Evolutionary conservation across 2,113 vertebrate genomes (phyloP), one percentile per base, ranked within the genome.

Genomic region (Clarias batrachus): DNA sequence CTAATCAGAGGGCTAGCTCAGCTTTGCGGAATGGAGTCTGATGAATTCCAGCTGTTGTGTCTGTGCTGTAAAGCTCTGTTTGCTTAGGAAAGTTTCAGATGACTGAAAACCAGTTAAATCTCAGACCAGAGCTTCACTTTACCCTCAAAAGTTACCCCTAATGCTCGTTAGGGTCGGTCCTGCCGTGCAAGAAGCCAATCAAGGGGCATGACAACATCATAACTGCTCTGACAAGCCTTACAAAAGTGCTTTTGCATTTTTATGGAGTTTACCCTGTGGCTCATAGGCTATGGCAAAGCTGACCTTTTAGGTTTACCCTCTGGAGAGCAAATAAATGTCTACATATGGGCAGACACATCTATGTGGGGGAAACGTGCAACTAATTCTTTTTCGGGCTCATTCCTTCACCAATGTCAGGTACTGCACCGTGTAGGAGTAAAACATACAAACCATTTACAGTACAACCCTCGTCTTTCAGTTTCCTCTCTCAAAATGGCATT

Each of bases 191-290:
- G 73, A 65, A 78, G 77, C 17, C 81, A 86, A 16, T 23, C 57
- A 85, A 27, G 80, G 59, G 86, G 86, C 87, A 91, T 88, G 86
- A 90, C 70, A 91, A 93, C 88, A 86, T 84, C 86, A 68, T 37
- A 88, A 81, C 89, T 60, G 85, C 83, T 87, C 57, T 85, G 87
- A 89, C 87, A 82, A 81, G 85, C 87, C 92, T 89, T 93, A 92
- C 93, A 93, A 94, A 89, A 68, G 84, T 37, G 79, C 90, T 90
- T 85, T 91, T 91, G 91, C 93, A 92, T 87, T 57, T 56, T 12
- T 90, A 92, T 84, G 89, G 88, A 89, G 86, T 65, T 87, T 66
- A 27, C 54, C 63, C 14, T 37, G 66, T 63, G 77, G 52, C 77
- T 57, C 62, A 23, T 48, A 56, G 8, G 48, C 57, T 77, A 70